Conservation (phyloP, 64 coral and sea anemone genomes). For the Stichodactyla helianthus region DNA sequence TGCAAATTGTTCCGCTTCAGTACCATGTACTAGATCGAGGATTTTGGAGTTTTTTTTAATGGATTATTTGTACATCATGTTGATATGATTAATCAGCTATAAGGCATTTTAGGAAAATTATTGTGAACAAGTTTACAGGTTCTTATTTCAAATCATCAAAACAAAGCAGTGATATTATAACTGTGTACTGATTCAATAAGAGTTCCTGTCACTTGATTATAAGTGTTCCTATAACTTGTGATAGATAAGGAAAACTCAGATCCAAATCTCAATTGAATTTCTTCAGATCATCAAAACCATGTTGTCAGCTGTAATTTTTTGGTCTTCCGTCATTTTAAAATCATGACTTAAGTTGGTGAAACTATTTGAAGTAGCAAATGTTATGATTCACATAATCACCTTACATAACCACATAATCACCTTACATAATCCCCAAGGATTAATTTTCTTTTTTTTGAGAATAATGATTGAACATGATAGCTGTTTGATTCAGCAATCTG, state of each 20-base stretch:
- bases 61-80: not conserved
- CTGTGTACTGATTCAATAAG: not conserved
- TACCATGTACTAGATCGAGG: not conserved
- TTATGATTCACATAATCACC: too few species aligned
- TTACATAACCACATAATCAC: too few species aligned
- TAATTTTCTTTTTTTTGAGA: too few species aligned
- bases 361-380: too few species aligned
- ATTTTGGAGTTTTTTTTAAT: not conserved
- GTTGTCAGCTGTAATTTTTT: too few species aligned
- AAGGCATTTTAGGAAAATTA: not conserved
- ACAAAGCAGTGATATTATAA: not conserved
- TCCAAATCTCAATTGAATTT: not conserved
- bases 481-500: too few species aligned
- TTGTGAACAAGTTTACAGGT: not conserved
- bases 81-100: not conserved
- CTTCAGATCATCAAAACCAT: too few species aligned
- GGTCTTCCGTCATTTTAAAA: too few species aligned
- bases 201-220: not conserved
- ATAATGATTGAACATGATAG: too few species aligned
- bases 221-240: not conserved
- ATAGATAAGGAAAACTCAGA: not conserved
- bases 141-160: slow-evolving; percentile 1
- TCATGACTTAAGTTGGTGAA: too few species aligned
- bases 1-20: slow-evolving; percentile 8
- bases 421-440: too few species aligned